phyloP scores from a whole-genome alignment of 2,113 vertebrate genomes.

The Mola mola region DNA sequence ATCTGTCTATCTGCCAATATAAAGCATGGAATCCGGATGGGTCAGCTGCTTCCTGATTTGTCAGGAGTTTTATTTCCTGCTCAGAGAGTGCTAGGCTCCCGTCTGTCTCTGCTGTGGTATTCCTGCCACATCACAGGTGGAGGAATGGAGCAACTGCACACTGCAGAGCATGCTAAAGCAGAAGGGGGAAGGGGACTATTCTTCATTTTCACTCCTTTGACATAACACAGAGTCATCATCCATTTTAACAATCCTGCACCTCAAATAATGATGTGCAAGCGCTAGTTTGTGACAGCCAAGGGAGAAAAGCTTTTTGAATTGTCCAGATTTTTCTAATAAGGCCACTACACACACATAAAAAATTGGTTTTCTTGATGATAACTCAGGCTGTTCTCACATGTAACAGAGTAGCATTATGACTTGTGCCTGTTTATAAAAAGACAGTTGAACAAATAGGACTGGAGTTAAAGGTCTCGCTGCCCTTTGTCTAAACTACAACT shows the following conservation, averaged over 20 bases:
- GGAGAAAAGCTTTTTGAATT: not conserved
- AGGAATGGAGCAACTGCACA: constrained; percentile 52
- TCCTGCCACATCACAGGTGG: constrained; percentile 74
- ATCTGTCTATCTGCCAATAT: constrained; percentile 1
- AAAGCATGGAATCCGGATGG: constrained; percentile 27
- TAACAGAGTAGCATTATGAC: constrained; percentile 26
- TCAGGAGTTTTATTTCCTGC: constrained; percentile 59
- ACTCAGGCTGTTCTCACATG: not conserved
- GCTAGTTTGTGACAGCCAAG: not conserved
- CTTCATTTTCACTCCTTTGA: constrained; percentile 32
- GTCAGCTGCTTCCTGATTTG: constrained; percentile 41
- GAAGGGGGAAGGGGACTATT: constrained; percentile 22
- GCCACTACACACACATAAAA: not conserved
- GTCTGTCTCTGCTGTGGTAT: constrained; percentile 68
- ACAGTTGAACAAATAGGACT: constrained; percentile 45
- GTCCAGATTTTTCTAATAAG: constrained; percentile 11
- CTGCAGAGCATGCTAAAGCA: constrained; percentile 32
- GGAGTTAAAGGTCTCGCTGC: constrained; percentile 58
- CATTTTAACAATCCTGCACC: constrained; percentile 13
- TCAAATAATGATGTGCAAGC: not conserved
- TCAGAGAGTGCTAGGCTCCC: constrained; percentile 55
- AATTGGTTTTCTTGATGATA: constrained; percentile 16
- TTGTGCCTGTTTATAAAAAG: constrained; percentile 31
- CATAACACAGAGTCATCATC: constrained; percentile 16
- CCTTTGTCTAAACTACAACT: constrained; percentile 45